phyloP scores from a whole-genome alignment of 2,888 invertebrate species.

The Chironomus tentans region DNA sequence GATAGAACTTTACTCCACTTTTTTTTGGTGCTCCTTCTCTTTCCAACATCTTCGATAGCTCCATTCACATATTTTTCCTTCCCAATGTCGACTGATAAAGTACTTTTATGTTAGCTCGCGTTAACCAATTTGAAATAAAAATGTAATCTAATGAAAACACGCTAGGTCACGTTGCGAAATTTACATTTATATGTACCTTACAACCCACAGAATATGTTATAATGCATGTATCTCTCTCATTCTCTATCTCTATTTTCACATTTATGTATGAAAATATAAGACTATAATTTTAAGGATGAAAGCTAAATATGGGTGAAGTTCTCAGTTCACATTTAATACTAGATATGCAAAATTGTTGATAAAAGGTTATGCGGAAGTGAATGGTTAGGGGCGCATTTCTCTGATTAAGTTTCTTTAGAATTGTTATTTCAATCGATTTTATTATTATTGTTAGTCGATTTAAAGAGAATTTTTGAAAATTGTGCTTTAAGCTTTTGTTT shows the following conservation, averaged over 20 bases:
- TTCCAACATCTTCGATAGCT: neutral
- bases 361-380: too few relatives aligned
- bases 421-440: too few relatives aligned
- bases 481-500: too few relatives aligned
- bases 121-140: conserved; percentile 18
- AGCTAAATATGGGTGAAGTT: neutral
- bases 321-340: neutral
- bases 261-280: neutral
- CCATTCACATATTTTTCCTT: neutral
- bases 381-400: too few relatives aligned
- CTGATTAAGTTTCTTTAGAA: too few relatives aligned
- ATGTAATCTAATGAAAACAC: conserved; percentile 24
- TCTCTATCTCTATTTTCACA: neutral
- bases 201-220: neutral
- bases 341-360: too few relatives aligned
- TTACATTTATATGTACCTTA: conserved; percentile 6
- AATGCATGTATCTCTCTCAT: neutral
- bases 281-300: neutral
- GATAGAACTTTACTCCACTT: neutral
- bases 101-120: neutral
- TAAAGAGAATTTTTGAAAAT: too few relatives aligned
- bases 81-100: neutral
- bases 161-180: conserved; percentile 22
- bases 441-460: too few relatives aligned
- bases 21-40: neutral